phyloP scores from a whole-genome alignment of 2,888 invertebrate species.

The Pseudococcus jackbeardsleyi region DNA sequence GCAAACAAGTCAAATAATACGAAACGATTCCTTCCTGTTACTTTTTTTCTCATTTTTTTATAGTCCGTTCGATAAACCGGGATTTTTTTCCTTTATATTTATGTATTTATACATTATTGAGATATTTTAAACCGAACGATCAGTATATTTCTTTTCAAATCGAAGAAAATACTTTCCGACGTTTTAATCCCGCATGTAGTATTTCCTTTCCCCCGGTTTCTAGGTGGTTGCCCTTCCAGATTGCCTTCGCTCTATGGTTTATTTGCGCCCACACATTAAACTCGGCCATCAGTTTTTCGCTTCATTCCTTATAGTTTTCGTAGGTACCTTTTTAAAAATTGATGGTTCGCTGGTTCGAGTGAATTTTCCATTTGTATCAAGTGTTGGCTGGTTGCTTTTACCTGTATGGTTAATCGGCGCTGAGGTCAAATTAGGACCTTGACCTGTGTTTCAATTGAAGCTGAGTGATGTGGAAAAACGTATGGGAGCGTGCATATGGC shows the following conservation, averaged over 20 bases:
- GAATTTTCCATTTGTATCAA: not conserved
- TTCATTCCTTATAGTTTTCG: not conserved
- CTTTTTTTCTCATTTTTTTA: not conserved
- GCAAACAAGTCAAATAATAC: not conserved
- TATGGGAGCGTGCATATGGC: not conserved
- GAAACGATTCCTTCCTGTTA: not conserved
- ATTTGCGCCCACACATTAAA: not conserved
- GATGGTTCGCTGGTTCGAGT: not conserved
- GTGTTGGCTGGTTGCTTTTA: too few species aligned
- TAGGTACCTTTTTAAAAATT: not conserved
- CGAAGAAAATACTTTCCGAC: conserved; percentile 1
- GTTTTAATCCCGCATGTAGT: not conserved
- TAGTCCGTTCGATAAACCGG: not conserved
- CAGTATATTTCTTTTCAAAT: not conserved
- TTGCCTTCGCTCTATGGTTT: not conserved
- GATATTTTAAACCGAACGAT: not conserved
- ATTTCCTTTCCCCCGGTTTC: not conserved
- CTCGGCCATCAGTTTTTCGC: not conserved
- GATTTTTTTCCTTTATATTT: not conserved
- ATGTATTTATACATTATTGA: conserved; percentile 15
- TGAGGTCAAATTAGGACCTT: not conserved
- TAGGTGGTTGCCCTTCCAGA: not conserved
- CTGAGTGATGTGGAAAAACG: not conserved
- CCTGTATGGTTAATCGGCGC: not conserved
- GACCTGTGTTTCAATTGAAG: not conserved